Evolutionary conservation across 2,113 vertebrate genomes (phyloP), one percentile per base, ranked within the genome.

Genomic region (Girardinichthys multiradiatus): DNA sequence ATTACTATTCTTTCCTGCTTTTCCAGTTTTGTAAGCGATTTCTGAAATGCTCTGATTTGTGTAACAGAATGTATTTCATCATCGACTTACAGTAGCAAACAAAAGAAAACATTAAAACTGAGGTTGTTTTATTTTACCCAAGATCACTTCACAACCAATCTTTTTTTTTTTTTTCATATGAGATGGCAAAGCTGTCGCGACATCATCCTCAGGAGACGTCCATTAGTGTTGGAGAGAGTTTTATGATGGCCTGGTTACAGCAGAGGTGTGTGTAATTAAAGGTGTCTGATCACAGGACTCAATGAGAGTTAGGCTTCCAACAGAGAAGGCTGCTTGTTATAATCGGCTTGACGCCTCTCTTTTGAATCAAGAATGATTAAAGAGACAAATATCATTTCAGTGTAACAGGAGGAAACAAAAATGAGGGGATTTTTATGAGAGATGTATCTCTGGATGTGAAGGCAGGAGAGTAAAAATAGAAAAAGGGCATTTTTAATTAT

Each of bases 321-420:
- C 69, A 71, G 62, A 61, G 60, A 71, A 54, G 79, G 45, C 68
- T 79, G 37, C 73, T 79, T 71, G 89, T 88, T 84, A 85, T 80
- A 71, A 13, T 64, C 6, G 7, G 11, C 58, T 60, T 70, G 65
- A 80, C 51, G 64, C 24, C 69, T 83, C 57, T 14, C 30, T 51
- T 76, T 73, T 78, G 45, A 39, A 35, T 61, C 67, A 66, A 29
- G 61, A 42, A 51, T 72, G 67, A 87, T 84, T 78, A 84, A 45
- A 85, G 78, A 86, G 68, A 71, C 79, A 66, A 57, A n/a, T 19
- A 17, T 45, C 42, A 45, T 4, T 21, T 39, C 45, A 70, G 64
- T 73, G n/a, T n/a, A n/a, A 76, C 31, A 70, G 70, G 74, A 74
- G 19, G n/a, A 62, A 31, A 62, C 9, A 31, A 33, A 37, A 42